These are phyloP conservation scores for Neelides sp. DNA, from an alignment of 1,140 invertebrate species.

Conservation along the genomic window DNA sequence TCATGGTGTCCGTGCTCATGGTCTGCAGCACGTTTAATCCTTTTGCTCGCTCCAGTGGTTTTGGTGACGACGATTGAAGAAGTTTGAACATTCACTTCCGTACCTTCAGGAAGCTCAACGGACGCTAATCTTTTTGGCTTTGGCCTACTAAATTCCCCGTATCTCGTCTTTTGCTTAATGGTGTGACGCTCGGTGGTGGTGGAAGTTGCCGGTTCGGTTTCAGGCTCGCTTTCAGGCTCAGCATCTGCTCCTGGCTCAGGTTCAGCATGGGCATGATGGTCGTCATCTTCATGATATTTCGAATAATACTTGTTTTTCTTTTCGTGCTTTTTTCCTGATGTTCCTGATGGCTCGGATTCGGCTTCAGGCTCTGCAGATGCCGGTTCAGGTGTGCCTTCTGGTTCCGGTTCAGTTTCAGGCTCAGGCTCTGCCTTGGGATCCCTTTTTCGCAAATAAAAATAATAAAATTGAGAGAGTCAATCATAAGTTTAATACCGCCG, in stretches of 20 bases:
- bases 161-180: slow-evolving; percentile 3
- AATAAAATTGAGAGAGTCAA: no score
- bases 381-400: slow-evolving; percentile 27
- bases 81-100: slow-evolving; percentile 21
- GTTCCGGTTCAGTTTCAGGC: slow-evolving; percentile 37
- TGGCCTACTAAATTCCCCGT: slow-evolving; percentile 4
- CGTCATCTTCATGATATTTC: slow-evolving; percentile 30
- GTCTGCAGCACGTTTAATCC: no score
- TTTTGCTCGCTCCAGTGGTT: background rate
- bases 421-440: slow-evolving; percentile 36
- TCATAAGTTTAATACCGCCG: no score
- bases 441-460: no score
- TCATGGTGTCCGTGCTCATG: slow-evolving; percentile 11
- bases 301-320: background rate
- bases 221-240: slow-evolving; percentile 32
- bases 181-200: slow-evolving; percentile 37
- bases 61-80: slow-evolving; percentile 18
- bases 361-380: slow-evolving; percentile 35
- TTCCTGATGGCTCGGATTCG: slow-evolving; percentile 29
- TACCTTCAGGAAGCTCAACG: slow-evolving; percentile 7
- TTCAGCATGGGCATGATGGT: slow-evolving; percentile 32
- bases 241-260: slow-evolving; percentile 39
- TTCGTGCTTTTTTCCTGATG: background rate
- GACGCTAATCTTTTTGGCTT: no score
- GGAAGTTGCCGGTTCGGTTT: slow-evolving; percentile 33